phyloP scores from a whole-genome alignment of 2,888 invertebrate genomes.

The Parnassius glacialis region DNA sequence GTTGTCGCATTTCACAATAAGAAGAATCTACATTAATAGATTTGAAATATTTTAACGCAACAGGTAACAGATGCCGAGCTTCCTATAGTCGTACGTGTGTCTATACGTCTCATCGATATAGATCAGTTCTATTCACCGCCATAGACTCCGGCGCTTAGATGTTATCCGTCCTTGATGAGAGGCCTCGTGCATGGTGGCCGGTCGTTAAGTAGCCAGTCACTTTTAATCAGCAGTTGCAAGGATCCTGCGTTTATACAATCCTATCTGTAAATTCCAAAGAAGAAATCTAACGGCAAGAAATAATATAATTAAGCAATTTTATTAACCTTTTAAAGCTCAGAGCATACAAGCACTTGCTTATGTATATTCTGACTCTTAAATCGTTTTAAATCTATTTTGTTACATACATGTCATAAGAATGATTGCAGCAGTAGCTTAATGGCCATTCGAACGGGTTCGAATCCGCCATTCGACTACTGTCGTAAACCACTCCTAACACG shows the following conservation, averaged over 20 bases:
- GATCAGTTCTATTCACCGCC: slow-evolving; percentile 20
- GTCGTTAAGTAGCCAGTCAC: slow-evolving; percentile 21
- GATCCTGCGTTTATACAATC: slow-evolving; percentile 22
- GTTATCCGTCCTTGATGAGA: slow-evolving; percentile 24
- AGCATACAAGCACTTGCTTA: no score
- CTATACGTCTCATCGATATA: slow-evolving; percentile 15
- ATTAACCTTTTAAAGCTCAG: not conserved
- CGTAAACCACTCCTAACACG: no score
- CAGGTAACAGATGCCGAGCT: not conserved
- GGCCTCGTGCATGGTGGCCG: slow-evolving; percentile 25
- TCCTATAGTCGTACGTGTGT: not conserved
- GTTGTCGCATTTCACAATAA: no score
- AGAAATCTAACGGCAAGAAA: slow-evolving; percentile 15
- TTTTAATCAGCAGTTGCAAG: slow-evolving; percentile 20
- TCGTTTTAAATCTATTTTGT: no score
- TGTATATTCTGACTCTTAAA: no score
- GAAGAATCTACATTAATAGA: no score
- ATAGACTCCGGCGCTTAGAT: slow-evolving; percentile 23
- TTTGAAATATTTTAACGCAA: not conserved
- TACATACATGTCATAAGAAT: no score
- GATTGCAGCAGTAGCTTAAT: no score
- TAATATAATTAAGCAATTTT: slow-evolving; percentile 2
- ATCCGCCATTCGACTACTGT: no score
- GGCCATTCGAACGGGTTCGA: no score
- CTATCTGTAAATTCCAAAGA: slow-evolving; percentile 20